Percentiles rank a stretch among this genome's conserved stretches.
These are phyloP conservation scores for Podilymbus podiceps DNA, from an alignment of 2,113 vertebrate genomes.

Conservation along the genomic window DNA sequence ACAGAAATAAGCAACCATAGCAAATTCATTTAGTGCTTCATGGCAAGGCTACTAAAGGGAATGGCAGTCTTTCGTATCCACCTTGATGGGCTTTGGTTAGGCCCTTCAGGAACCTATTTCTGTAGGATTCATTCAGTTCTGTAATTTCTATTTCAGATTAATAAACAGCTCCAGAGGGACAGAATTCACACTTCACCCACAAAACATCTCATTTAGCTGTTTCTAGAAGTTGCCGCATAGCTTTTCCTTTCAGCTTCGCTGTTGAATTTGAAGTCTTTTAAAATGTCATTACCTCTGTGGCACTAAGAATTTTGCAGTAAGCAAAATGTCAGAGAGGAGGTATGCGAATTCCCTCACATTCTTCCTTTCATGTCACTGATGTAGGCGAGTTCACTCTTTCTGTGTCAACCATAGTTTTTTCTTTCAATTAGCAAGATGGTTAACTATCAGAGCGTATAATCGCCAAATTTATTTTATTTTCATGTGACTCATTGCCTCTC, in stretches of 20 bases:
- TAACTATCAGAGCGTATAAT: neutral
- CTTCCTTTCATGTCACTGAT: neutral
- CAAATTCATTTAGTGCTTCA: neutral
- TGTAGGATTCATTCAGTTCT: neutral
- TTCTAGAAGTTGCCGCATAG: neutral
- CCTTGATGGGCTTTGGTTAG: neutral
- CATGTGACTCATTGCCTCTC: neutral
- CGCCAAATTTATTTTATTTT: neutral
- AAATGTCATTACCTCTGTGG: conserved; percentile 33
- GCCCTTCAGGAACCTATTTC: neutral
- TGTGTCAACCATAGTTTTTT: neutral
- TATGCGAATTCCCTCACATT: neutral
- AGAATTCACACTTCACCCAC: conserved; percentile 4
- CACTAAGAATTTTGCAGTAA: neutral
- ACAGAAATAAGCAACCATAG: neutral
- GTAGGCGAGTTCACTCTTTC: neutral
- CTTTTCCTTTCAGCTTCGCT: neutral
- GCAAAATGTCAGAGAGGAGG: conserved; percentile 33
- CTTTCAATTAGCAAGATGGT: neutral
- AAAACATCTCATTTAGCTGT: conserved; percentile 10
- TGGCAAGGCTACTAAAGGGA: neutral
- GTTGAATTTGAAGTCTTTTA: neutral
- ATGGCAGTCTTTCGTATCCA: neutral
- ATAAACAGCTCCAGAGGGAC: neutral
- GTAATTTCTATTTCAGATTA: conserved; percentile 5